Evolutionary conservation across 2,888 invertebrate species (phyloP), one percentile per base, ranked within the genome.

Genomic region (Cheilosia grossa): DNA sequence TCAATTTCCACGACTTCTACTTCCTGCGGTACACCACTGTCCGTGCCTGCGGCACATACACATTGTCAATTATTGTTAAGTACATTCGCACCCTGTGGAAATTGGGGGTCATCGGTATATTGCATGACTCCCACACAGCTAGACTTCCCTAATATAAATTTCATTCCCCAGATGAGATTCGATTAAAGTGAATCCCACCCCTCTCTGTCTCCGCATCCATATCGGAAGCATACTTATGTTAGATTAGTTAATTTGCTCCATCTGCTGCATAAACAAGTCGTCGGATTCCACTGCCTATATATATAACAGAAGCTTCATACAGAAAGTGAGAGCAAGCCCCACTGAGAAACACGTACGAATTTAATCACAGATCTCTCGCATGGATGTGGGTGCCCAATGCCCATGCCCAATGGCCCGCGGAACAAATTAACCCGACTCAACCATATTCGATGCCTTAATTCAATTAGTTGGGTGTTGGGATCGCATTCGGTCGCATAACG

Each of bases 241-340:
- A 83, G 79, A 83, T 83, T 80, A 83, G 74, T 83, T 80, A 83
- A 83, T 83, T 83, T 83, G 70, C 70, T 64, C 53, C 82, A 83
- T 63, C 73, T 79, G 82, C 53, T 40, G 63, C 69, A 78, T 73
- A 82, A 82, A 67, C 82, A 78, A 66, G 13, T 69, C 73, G 67
- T 73, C 49, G 53, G 54, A 61, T 24, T 49, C 51, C 10, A 44
- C 21, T 53, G 33, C 27, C 40, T 42, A 24, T 30, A 30, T 27
- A 27, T 7, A 30, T 47, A 6, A 33, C 24, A 37, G 13, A 37
- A 10, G 37, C 37, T 37, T 13, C 37, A 4, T 13, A 37, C 13
- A 70, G 33, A 37, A 61, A 66, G 66, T 64, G 58, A 51, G 64
- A 70, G 58, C 37, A 17, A 79, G 51, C 58, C 47, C 73, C 13